Percentiles rank a stretch among this genome's conserved stretches.
Evolutionary conservation across 2,888 invertebrate species (phyloP).

Genomic region (Dicranocentrus wangi): DNA sequence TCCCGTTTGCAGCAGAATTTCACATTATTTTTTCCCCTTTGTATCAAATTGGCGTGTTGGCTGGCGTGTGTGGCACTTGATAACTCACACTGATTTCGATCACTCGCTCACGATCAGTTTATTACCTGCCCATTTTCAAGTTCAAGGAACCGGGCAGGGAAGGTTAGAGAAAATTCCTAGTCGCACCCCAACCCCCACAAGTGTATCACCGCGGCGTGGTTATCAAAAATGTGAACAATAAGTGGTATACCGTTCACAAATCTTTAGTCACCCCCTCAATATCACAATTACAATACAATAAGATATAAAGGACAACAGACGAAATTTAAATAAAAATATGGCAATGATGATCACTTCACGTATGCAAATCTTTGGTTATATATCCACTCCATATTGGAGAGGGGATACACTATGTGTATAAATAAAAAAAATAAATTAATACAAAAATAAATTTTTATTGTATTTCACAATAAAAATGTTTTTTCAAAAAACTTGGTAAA

Average conservation of each 20-base stretch:
- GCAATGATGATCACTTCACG: slow-evolving; percentile 6
- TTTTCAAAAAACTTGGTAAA: neutral
- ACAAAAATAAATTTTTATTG: slow-evolving; percentile 6
- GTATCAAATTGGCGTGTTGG: no score
- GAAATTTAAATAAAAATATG: slow-evolving; percentile 40
- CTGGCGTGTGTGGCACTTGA: no score
- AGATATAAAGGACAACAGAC: slow-evolving; percentile 23
- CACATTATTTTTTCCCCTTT: no score
- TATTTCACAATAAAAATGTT: slow-evolving; percentile 22
- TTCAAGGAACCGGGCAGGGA: slow-evolving; percentile 37
- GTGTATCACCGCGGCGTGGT: no score
- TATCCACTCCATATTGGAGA: no score
- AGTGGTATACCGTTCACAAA: neutral
- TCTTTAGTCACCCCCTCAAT: neutral
- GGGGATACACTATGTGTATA: neutral
- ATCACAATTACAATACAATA: slow-evolving; percentile 16
- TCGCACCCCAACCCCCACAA: neutral
- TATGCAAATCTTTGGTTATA: neutral
- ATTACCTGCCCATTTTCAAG: slow-evolving; percentile 10
- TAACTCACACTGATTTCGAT: no score
- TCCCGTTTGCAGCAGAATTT: no score
- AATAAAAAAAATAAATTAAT: slow-evolving; percentile 7
- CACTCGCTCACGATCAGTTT: no score
- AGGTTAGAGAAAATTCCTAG: neutral
- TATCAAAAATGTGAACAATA: slow-evolving; percentile 25